Conservation (phyloP, 35 echinoderm and acorn worm genomes). For the Lytechinus variegatus region DNA sequence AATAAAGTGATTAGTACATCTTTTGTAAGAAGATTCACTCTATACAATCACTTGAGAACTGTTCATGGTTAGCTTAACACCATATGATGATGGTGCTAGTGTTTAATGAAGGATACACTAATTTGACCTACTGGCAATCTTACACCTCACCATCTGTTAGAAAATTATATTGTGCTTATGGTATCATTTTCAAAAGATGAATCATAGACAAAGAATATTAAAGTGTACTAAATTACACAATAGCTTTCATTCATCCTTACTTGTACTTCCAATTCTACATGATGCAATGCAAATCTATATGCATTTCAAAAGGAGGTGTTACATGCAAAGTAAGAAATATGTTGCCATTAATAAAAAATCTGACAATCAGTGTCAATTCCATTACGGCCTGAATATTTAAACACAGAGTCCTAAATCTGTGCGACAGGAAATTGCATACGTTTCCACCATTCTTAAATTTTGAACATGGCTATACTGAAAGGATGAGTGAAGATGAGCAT, state of each 20-base stretch:
- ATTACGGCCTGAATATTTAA: neutral
- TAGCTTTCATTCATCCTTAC: neutral
- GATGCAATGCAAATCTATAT: no score
- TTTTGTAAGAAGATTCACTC: neutral
- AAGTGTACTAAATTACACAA: neutral
- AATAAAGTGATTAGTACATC: neutral
- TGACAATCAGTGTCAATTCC: no score
- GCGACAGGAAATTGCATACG: neutral
- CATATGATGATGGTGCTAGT: neutral
- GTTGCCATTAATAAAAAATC: no score
- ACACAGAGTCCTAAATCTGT: neutral
- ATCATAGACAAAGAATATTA: neutral
- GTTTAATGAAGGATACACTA: neutral
- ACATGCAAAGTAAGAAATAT: no score
- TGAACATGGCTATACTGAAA: neutral
- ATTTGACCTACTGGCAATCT: neutral
- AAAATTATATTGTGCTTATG: neutral
- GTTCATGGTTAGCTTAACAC: neutral
- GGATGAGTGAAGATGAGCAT: neutral
- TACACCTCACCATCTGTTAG: neutral
- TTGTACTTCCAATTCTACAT: no score
- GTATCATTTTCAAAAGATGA: neutral
- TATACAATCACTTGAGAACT: neutral
- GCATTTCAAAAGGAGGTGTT: no score
- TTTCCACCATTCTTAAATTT: neutral